Evolutionary conservation across 2,888 invertebrate species (phyloP), one percentile per base, ranked within the genome.

Genomic region (Nomada ferruginata): DNA sequence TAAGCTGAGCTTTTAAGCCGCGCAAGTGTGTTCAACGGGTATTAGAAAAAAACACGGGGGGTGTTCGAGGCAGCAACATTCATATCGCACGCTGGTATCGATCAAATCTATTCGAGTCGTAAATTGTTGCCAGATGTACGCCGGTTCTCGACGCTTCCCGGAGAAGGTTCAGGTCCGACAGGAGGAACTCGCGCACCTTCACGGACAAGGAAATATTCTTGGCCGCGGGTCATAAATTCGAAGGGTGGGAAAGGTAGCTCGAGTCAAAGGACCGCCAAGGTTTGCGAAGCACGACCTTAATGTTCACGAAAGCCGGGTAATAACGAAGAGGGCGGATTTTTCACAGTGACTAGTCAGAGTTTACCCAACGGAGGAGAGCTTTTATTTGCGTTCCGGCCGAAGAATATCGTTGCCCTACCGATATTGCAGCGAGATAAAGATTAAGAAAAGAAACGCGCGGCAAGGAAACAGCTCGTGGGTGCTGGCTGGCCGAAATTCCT

Each of bases 261-360:
- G 36, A 52, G 60, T 52, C 50, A 20, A 36, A 60, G 70, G 29
- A 20, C 9, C 23, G 3, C 15, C 20, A 23, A 23, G 23, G 23
- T 36, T 44, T 10, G 44, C 68, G 4, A 44, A n/a, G 47, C 59
- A 18, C 52, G 60, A 66, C 44, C 75, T 75, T 82, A 79, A 72
- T 76, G 79, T 64, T 55, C 68, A 55, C 44, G 87, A 88, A 87
- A 89, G 83, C 86, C 84, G 79, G 86, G 85, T 59, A 90, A 90
- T 89, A 89, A 89, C 87, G 86, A 42, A 36, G 47, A 15, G 59
- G 44, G 47, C 36, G 65, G 66, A 65, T 78, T 76, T 76, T 80
- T 66, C 75, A 53, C 69, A 36, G 61, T 55, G 69, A 53, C 65
- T 61, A 61, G 69, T 69, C 59, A 63, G 55, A 55, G 47, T 63